phyloP scores from a whole-genome alignment of 2,888 invertebrate species.

The Drosophila cognata region DNA sequence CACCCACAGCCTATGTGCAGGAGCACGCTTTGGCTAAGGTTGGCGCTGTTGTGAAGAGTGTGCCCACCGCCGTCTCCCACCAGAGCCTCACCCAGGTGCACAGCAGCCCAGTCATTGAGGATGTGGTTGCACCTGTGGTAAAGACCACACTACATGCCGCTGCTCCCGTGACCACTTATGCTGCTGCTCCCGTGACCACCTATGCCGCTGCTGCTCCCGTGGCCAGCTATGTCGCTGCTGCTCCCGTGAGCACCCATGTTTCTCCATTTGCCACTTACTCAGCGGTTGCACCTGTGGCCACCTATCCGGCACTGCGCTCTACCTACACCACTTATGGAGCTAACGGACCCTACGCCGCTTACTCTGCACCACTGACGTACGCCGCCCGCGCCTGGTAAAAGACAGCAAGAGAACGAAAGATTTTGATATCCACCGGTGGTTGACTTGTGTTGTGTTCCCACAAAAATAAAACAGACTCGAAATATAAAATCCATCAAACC shows the following conservation, averaged over 20 bases:
- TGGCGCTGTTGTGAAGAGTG: slow-evolving; percentile 82
- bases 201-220: slow-evolving; percentile 25
- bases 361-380: slow-evolving; percentile 57
- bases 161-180: slow-evolving; percentile 36
- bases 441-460: slow-evolving; percentile 55
- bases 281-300: slow-evolving; percentile 33
- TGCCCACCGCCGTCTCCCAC: slow-evolving; percentile 86
- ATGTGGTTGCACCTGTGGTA: slow-evolving; percentile 80
- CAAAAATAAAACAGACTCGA: slow-evolving; percentile 32
- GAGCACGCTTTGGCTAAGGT: slow-evolving; percentile 80
- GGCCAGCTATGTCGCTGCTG: slow-evolving; percentile 25
- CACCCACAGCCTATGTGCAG: slow-evolving; percentile 70
- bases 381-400: slow-evolving; percentile 74
- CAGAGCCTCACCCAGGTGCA: slow-evolving; percentile 86
- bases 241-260: slow-evolving; percentile 34
- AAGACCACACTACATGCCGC: slow-evolving; percentile 75
- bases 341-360: slow-evolving; percentile 33
- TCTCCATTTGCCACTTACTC: slow-evolving; percentile 37
- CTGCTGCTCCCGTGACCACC: slow-evolving; percentile 43
- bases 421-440: slow-evolving; percentile 61
- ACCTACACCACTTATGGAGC: slow-evolving; percentile 39
- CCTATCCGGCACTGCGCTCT: slow-evolving; percentile 24
- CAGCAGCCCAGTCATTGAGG: slow-evolving; percentile 79
- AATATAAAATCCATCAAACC: slow-evolving; percentile 12
- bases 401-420: slow-evolving; percentile 67